phyloP scores from a whole-genome alignment of 2,888 invertebrate species.

The Agapetus fuscipes region DNA sequence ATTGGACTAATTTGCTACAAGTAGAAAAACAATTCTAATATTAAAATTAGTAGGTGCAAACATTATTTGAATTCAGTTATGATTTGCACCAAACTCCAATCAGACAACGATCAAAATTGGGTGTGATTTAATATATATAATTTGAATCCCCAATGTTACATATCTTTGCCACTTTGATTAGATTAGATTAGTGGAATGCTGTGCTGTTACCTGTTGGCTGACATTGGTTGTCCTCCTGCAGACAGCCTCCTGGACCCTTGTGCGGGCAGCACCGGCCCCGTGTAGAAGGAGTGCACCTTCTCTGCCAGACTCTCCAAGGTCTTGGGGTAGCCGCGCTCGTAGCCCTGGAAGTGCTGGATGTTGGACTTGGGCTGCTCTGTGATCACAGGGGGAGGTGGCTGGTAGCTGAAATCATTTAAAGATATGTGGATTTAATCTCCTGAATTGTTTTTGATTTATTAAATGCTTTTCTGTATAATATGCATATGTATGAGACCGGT shows the following conservation, averaged over 20 bases:
- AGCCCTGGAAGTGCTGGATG: conserved; percentile 79
- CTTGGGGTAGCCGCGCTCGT: conserved; percentile 78
- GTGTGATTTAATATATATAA: too few relatives aligned
- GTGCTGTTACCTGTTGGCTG: conserved; percentile 25
- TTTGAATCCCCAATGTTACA: too few relatives aligned
- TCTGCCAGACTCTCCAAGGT: conserved; percentile 86
- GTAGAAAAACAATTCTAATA: too few relatives aligned
- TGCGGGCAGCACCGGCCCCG: conserved; percentile 44
- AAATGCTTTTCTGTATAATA: too few relatives aligned
- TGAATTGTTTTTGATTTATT: not conserved
- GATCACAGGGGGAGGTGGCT: conserved; percentile 81
- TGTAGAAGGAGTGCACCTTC: conserved; percentile 83
- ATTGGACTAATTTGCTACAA: too few relatives aligned
- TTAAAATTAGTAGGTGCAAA: too few relatives aligned
- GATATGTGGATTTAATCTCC: not conserved
- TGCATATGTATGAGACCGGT: too few relatives aligned
- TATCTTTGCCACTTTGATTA: too few relatives aligned
- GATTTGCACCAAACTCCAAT: too few relatives aligned
- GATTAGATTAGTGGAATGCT: too few relatives aligned
- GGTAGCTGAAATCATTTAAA: conserved; percentile 43
- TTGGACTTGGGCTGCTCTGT: conserved; percentile 79
- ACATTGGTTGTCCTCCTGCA: conserved; percentile 50
- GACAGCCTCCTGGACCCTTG: conserved; percentile 52
- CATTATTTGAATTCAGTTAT: too few relatives aligned
- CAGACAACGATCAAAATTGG: too few relatives aligned